Evolutionary conservation across 2,888 invertebrate species (phyloP), one percentile per base, ranked within the genome.

Genomic region (Galerucella pusilla): DNA sequence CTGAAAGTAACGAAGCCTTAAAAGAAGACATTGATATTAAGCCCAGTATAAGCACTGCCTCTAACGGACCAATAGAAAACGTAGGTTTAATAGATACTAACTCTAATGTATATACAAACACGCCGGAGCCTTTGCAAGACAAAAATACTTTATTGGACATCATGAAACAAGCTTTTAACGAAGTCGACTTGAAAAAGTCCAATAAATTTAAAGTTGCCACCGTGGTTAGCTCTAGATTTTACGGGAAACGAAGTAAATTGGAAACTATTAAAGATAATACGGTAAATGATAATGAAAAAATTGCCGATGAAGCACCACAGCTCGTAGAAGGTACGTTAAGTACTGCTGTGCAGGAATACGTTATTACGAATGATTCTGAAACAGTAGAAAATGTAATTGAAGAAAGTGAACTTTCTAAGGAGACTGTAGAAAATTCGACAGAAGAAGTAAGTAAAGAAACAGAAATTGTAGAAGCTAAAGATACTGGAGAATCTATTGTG

Each of bases 91-190:
- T 81, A 63, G 84, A 88, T 81, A 87, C 84, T 28, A 87, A 87
- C 79, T 87, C 86, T 20, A 87, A 87, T 80, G 74, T 86, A 57
- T 86, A 83, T 78, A 81, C 79, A 67, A 75, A 72, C 45, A 73
- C 76, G 68, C 61, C 76, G 9, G 79, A 77, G 61, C 52, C 16
- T 28, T 88, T 90, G 84, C 90, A 91, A 83, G 91, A 90, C 85
- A 91, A 90, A 88, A 83, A 85, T 60, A 81, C 86, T 75, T 87
- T 90, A 83, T 85, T 90, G 84, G 87, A 90, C 86, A 91, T 90
- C 87, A 91, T 91, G 91, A 91, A 90, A 82, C 89, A 91, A 88
- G 89, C 89, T 84, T 90, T 88, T 75, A 88, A 88, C 78, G 86
- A 87, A 72, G 78, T 80, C n/a, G 78, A 75, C 28, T 79, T 81